phyloP scores from a whole-genome alignment of 2,113 vertebrate genomes.

The Pitta sordida region DNA sequence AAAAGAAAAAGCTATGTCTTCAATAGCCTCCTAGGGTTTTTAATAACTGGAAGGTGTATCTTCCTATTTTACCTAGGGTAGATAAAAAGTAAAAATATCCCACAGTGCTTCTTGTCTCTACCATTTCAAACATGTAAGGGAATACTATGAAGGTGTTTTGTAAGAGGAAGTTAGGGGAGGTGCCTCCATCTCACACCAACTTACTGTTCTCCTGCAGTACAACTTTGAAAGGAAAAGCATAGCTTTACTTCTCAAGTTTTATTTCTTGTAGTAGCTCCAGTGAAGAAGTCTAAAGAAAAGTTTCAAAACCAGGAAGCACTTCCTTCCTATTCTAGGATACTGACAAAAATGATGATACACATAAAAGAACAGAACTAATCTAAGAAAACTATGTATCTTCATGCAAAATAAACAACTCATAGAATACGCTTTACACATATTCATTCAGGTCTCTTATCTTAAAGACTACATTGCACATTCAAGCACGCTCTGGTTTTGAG shows the following conservation, averaged over 20 bases:
- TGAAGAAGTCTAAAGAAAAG: background rate
- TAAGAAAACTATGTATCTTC: background rate
- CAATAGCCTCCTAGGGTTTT: background rate
- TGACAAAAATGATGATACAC: background rate
- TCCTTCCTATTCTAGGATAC: background rate
- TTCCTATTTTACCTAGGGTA: background rate
- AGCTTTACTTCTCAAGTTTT: background rate
- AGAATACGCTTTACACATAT: background rate
- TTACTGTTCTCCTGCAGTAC: background rate
- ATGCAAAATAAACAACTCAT: background rate
- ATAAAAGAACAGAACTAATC: background rate
- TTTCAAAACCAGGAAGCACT: background rate
- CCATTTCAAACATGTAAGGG: background rate
- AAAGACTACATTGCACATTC: background rate
- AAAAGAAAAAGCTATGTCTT: background rate
- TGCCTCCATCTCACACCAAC: background rate
- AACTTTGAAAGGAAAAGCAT: background rate
- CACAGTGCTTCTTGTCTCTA: background rate
- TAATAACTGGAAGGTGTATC: background rate
- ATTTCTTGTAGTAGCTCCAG: background rate
- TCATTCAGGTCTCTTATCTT: background rate
- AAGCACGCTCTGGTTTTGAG: background rate
- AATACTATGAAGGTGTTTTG: background rate
- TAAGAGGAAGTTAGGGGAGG: background rate
- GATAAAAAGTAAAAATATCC: background rate